Conservation (phyloP, 2,888 invertebrate species). For the Drosophila prolongata region DNA sequence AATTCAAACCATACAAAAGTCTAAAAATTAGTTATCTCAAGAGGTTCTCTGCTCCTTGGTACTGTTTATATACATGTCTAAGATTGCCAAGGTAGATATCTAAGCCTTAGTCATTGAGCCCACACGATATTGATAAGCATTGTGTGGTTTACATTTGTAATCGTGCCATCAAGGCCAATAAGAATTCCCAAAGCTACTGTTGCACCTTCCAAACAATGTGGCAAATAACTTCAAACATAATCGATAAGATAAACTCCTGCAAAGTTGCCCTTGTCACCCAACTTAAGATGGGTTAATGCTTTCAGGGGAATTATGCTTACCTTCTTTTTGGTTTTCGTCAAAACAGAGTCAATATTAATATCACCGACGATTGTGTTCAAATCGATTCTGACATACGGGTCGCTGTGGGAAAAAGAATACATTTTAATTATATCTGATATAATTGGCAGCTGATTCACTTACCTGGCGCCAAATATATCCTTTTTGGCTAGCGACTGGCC, state of each 20-base stretch:
- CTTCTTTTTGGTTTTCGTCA: conserved; percentile 98
- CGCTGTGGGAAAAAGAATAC: conserved; percentile 86
- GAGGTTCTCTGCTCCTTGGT: not conserved
- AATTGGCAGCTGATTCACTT: conserved; percentile 47
- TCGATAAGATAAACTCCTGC: conserved; percentile 59
- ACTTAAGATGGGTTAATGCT: conserved; percentile 2
- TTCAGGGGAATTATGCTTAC: conserved; percentile 84
- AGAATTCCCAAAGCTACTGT: not conserved
- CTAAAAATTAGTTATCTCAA: conserved; percentile 6
- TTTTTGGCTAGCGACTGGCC: conserved; percentile 98
- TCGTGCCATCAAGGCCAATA: conserved; percentile 27
- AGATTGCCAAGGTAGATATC: conserved; percentile 17
- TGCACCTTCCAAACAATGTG: conserved; percentile 9
- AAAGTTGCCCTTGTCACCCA: not conserved
- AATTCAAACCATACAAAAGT: not conserved
- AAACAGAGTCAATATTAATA: conserved; percentile 94
- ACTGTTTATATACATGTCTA: not conserved
- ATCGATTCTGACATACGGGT: conserved; percentile 98
- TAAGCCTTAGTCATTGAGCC: conserved; percentile 17
- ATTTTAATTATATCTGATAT: conserved; percentile 6
- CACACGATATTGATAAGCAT: conserved; percentile 6
- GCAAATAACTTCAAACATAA: conserved; percentile 1
- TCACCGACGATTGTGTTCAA: conserved; percentile 93
- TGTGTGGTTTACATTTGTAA: conserved; percentile 29
- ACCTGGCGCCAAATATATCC: conserved; percentile 99